A percentile compares a stretch with the other conserved stretches of the same genome.
These are phyloP conservation scores for Pseudochirops corinnae DNA, from an alignment of 2,797 vertebrate genomes.

Conservation along the genomic window DNA sequence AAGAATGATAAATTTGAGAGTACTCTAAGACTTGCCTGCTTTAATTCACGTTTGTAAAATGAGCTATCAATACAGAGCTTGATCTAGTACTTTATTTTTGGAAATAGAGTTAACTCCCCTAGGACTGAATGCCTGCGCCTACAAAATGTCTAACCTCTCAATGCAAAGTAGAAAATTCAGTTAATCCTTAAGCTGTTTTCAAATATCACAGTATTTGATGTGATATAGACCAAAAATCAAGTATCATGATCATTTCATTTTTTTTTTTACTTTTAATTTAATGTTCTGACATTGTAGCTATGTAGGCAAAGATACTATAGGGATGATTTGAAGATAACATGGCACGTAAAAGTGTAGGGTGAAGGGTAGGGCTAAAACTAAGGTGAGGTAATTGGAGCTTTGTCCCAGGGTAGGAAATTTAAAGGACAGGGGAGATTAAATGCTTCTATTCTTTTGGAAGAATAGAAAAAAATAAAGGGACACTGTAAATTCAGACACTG, in stretches of 20 bases:
- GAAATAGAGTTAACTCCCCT: slow-evolving; percentile 57
- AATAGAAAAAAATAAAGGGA: not conserved
- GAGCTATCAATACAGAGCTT: slow-evolving; percentile 69
- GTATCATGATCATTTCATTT: not conserved
- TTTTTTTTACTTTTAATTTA: not conserved
- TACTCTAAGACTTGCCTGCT: slow-evolving; percentile 79
- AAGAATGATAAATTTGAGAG: slow-evolving; percentile 82
- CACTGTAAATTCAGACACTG: not conserved
- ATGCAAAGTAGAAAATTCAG: not conserved
- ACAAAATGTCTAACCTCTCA: not conserved
- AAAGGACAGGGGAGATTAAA: not conserved
- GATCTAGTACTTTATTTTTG: slow-evolving; percentile 71
- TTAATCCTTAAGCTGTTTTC: not conserved
- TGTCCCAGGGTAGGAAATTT: not conserved
- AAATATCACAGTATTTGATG: not conserved
- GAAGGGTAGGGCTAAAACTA: not conserved
- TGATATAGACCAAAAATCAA: not conserved
- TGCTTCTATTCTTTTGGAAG: not conserved
- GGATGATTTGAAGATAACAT: not conserved
- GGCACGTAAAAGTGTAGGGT: not conserved
- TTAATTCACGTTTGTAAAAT: slow-evolving; percentile 83
- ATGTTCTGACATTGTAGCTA: not conserved
- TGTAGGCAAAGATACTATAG: not conserved
- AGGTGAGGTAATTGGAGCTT: not conserved
- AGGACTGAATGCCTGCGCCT: slow-evolving; percentile 12